Percentiles rank a stretch among this genome's conserved stretches.
These are phyloP conservation scores for Hirtodrosophila confusa DNA, from an alignment of 2,888 invertebrate species.

Conservation along the genomic window DNA sequence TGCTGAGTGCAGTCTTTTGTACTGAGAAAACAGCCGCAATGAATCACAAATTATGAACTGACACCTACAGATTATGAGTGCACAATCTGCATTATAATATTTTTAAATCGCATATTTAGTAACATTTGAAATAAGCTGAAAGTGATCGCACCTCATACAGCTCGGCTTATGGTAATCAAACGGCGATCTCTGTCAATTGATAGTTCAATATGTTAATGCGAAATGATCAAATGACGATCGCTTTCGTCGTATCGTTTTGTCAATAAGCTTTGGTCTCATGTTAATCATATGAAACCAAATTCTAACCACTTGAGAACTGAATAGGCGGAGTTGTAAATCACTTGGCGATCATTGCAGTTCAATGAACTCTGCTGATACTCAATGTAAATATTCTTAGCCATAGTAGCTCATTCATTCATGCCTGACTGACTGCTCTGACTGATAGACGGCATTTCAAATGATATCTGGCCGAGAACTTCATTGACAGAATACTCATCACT, in stretches of 20 bases:
- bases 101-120: conserved; percentile 16
- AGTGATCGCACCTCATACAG: conserved; percentile 23
- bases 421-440: conserved; percentile 9
- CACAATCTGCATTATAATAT: conserved; percentile 32
- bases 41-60: conserved; percentile 48
- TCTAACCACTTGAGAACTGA: conserved; percentile 8
- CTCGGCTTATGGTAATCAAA: conserved; percentile 18
- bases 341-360: conserved; percentile 37
- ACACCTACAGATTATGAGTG: conserved; percentile 40
- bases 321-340: conserved; percentile 23
- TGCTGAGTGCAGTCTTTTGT: conserved; percentile 61
- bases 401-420: conserved; percentile 15
- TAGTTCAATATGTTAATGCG: conserved; percentile 40
- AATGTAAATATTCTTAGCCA: conserved; percentile 17
- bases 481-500: conserved; percentile 46
- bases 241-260: conserved; percentile 38
- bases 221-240: conserved; percentile 36
- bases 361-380: conserved; percentile 43
- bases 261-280: conserved; percentile 21
- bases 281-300: conserved; percentile 10
- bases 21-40: conserved; percentile 13
- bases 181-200: conserved; percentile 41
- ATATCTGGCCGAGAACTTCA: conserved; percentile 25
- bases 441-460: conserved; percentile 23
- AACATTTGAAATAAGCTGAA: conserved; percentile 14